A percentile compares a stretch with the other conserved stretches of the same genome.
These are phyloP conservation scores for Brachypteracias leptosomus DNA, from an alignment of 2,113 vertebrate species.

Conservation along the genomic window DNA sequence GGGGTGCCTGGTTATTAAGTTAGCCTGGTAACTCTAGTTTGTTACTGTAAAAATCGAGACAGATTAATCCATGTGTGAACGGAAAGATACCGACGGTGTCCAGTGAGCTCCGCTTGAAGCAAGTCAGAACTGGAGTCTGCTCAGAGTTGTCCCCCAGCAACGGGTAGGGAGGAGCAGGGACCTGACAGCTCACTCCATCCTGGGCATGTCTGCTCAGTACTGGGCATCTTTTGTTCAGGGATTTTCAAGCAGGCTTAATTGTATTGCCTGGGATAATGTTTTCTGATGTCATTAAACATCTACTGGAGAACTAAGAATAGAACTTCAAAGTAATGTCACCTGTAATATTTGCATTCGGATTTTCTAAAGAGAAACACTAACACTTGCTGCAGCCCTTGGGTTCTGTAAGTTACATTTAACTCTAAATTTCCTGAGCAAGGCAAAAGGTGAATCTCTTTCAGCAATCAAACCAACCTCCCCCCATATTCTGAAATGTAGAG, in stretches of 20 bases:
- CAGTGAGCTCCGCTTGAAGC: not conserved
- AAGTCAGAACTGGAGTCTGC: not conserved
- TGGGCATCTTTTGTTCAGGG: conserved; percentile 21
- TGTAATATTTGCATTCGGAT: conserved; percentile 26
- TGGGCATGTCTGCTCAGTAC: not conserved
- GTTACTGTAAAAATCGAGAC: not conserved
- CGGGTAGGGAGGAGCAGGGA: rapidly evolving
- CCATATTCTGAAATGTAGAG: not conserved
- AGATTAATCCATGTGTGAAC: not conserved
- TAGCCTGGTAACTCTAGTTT: not conserved
- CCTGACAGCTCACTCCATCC: not conserved
- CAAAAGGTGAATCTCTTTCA: not conserved
- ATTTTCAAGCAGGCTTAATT: conserved; percentile 41
- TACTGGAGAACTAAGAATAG: conserved; percentile 22
- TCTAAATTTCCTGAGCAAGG: not conserved
- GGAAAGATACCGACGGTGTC: not conserved
- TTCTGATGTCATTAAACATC: conserved; percentile 18
- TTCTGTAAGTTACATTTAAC: not conserved
- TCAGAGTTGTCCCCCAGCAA: not conserved
- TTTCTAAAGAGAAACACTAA: not conserved
- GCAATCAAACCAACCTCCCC: not conserved
- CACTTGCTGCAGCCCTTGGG: not conserved
- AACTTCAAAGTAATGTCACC: conserved; percentile 59
- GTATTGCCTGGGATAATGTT: conserved; percentile 24
- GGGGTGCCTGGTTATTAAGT: not conserved